phyloP scores from a whole-genome alignment of 2,888 invertebrate species.

The Coleophora flavipennella region DNA sequence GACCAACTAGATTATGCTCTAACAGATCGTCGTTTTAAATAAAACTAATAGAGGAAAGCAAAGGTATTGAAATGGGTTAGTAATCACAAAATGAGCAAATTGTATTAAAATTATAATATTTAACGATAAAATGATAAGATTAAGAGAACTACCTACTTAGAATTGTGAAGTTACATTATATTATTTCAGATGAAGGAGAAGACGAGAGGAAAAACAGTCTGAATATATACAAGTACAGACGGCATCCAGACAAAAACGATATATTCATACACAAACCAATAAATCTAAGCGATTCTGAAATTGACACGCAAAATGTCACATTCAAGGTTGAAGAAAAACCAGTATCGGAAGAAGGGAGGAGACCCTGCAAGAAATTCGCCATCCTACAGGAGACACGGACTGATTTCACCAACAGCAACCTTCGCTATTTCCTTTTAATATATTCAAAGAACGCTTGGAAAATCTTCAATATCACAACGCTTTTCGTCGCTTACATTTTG shows the following conservation, averaged over 20 bases:
- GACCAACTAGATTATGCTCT: too few relatives aligned
- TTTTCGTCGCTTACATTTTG: constrained; percentile 47
- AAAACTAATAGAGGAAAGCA: too few relatives aligned
- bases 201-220: constrained; percentile 20
- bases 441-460: constrained; percentile 54
- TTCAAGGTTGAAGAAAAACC: constrained; percentile 29
- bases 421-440: constrained; percentile 44
- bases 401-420: constrained; percentile 45
- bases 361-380: constrained; percentile 42
- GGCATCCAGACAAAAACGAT: constrained; percentile 27
- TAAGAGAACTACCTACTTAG: not conserved
- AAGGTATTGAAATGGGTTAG: too few relatives aligned
- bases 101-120: too few relatives aligned
- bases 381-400: constrained; percentile 49
- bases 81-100: too few relatives aligned
- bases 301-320: constrained; percentile 19
- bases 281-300: constrained; percentile 6
- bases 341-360: not conserved
- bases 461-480: constrained; percentile 39
- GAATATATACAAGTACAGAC: constrained; percentile 46
- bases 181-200: constrained; percentile 18
- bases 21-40: too few relatives aligned
- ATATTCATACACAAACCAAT: constrained; percentile 17
- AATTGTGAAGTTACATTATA: not conserved
- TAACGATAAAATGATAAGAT: too few relatives aligned